Percentiles rank a stretch among this genome's conserved stretches.
Evolutionary conservation across 2,888 invertebrate species (phyloP).

Genomic region (Rugalucina vietnamica): DNA sequence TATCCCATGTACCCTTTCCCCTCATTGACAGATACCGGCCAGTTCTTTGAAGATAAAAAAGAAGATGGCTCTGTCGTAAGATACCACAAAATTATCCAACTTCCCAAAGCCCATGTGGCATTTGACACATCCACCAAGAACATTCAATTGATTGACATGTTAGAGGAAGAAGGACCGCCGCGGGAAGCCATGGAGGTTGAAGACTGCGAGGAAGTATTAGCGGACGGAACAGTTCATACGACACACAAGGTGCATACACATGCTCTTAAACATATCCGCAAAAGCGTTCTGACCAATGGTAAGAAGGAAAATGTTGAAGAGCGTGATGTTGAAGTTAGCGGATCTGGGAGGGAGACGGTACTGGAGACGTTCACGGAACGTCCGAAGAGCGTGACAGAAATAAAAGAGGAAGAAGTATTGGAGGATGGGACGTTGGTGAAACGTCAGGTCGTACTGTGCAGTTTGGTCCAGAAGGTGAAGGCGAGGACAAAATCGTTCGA

Average conservation of each 20-base stretch:
- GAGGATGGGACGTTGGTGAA: slow-evolving; percentile 77
- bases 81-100: background rate
- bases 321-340: slow-evolving; percentile 58
- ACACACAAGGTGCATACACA: slow-evolving; percentile 68
- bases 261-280: slow-evolving; percentile 68
- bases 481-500: slow-evolving; percentile 74
- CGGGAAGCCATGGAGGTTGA: slow-evolving; percentile 68
- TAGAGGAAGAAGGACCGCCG: slow-evolving; percentile 68
- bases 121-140: too few species aligned
- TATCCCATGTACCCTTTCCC: background rate
- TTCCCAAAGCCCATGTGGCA: background rate
- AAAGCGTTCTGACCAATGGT: slow-evolving; percentile 67
- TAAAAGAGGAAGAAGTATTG: slow-evolving; percentile 72
- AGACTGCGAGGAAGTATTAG: slow-evolving; percentile 74
- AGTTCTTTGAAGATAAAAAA: background rate
- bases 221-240: slow-evolving; percentile 78
- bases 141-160: slow-evolving; percentile 70
- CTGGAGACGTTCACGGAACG: slow-evolving; percentile 72
- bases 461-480: slow-evolving; percentile 76
- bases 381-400: slow-evolving; percentile 67
- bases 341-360: slow-evolving; percentile 60
- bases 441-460: slow-evolving; percentile 75
- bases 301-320: slow-evolving; percentile 70
- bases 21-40: background rate
- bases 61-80: background rate